Percentiles rank a stretch among this genome's conserved stretches.
Evolutionary conservation across 2,113 vertebrate species (phyloP).

Genomic region (Mormoops blainvillei): DNA sequence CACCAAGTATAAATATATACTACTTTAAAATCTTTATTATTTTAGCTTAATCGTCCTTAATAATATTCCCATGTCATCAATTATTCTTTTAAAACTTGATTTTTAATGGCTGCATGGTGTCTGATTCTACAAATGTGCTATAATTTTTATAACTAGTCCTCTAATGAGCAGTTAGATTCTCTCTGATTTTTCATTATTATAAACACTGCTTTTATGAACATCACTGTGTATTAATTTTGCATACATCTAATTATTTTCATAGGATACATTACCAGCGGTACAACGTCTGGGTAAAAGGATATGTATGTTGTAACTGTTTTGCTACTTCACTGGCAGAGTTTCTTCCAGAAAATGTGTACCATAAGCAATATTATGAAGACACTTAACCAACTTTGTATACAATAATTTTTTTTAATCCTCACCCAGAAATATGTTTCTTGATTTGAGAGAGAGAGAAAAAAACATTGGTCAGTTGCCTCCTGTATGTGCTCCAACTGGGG

Average conservation of each 20-base stretch:
- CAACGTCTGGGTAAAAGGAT: background rate
- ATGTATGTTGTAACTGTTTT: background rate
- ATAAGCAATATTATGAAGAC: background rate
- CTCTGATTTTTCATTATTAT: conserved; percentile 42
- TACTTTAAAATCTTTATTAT: conserved; percentile 32
- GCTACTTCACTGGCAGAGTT: background rate
- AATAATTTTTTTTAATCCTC: background rate
- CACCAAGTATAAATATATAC: background rate
- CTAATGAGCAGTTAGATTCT: conserved; percentile 31
- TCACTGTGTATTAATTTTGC: conserved; percentile 24
- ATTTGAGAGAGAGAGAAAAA: too few species aligned
- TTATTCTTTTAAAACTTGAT: conserved; percentile 52
- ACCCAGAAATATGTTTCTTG: too few species aligned
- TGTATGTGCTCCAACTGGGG: too few species aligned
- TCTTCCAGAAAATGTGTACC: background rate
- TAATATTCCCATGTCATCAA: conserved; percentile 18
- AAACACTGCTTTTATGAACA: conserved; percentile 30
- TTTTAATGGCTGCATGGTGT: background rate
- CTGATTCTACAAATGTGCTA: conserved; percentile 30
- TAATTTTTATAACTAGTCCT: conserved; percentile 34
- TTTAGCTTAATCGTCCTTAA: conserved; percentile 41
- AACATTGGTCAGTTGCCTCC: too few species aligned
- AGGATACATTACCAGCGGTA: background rate
- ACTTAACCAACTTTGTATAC: background rate
- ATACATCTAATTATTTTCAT: conserved; percentile 24